Conservation (phyloP, 2,797 vertebrate genomes). For the Protosalanx chinensis region DNA sequence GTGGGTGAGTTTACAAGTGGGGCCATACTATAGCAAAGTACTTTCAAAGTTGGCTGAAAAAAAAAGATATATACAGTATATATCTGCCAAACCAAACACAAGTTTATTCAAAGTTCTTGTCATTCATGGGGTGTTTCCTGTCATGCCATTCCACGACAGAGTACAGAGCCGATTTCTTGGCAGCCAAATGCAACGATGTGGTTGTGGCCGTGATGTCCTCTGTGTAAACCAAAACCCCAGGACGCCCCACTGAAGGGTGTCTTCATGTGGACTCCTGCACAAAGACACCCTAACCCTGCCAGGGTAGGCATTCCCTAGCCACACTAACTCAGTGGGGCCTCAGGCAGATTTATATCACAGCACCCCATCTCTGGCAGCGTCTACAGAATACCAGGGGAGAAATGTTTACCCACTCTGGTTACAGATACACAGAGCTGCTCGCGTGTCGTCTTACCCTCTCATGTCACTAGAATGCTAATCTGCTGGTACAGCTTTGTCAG, state of each 20-base stretch:
- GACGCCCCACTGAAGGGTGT: slow-evolving; percentile 6
- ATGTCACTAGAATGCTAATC: slow-evolving; percentile 73
- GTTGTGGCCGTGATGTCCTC: background rate
- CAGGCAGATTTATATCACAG: slow-evolving; percentile 33
- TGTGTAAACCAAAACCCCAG: slow-evolving; percentile 8
- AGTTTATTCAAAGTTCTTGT: too few relatives aligned
- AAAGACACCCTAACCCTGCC: slow-evolving; percentile 25
- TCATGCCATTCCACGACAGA: background rate
- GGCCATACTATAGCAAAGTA: too few relatives aligned
- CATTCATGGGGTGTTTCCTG: background rate
- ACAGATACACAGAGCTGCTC: slow-evolving; percentile 57
- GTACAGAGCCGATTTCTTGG: background rate
- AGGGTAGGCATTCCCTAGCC: slow-evolving; percentile 35
- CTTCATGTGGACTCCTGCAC: slow-evolving; percentile 9
- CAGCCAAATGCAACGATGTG: background rate
- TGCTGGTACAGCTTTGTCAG: slow-evolving; percentile 62
- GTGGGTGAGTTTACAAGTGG: too few relatives aligned
- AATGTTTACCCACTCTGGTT: slow-evolving; percentile 72
- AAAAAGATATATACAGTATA: background rate
- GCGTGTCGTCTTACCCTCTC: slow-evolving; percentile 62
- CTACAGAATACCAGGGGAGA: slow-evolving; percentile 58
- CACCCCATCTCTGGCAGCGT: slow-evolving; percentile 45
- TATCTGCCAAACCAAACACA: too few relatives aligned
- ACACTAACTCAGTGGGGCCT: slow-evolving; percentile 29
- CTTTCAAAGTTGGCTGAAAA: too few relatives aligned